Evolutionary conservation across 2,888 invertebrate species (phyloP), one percentile per base, ranked within the genome.

Genomic region (Pollenia labialis): DNA sequence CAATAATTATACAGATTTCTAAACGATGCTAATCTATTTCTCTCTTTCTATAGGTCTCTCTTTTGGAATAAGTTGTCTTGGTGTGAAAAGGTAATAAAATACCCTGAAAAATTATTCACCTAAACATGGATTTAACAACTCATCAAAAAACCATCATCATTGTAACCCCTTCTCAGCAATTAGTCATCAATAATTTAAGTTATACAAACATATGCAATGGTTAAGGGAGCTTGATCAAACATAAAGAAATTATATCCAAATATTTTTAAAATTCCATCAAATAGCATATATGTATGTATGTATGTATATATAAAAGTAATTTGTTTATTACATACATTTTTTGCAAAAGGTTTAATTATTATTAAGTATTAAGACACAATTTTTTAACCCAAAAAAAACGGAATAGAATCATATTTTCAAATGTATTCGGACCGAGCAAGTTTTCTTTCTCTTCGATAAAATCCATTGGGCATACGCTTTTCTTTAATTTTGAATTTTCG

Each of bases 21-120:
- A 40, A 56, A 44, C 18, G 11, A 16, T n/a, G 74, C 71, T 88
- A 88, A 88, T 75, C 77, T 88, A 87, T 88, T 88, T 87, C 60
- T 87, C 76, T 77, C 56, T 79, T 81, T 85, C 66, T 86, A 1
- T 87, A 85, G 87, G 80, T 72, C 50, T 18, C 9, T 14, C 44
- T 32, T 48, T 50, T 4, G 52, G 50, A 52, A 32, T 56, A 4
- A 7, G 18, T 42, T 58, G 6, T 11, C 1, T 60, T 58, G 60
- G 7, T 10, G 32, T 32, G 42, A 60, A 48, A 76, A 82, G 71
- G 76, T 77, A 77, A 79, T 71, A 66, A 58, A 81, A 46, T 23
- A 62, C 64, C 18, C 71, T 56, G 32, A 60, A 44, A 44, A 72
- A 40, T 6, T 48, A 71, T 75, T 50, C 79, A 82, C 23, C 44